Evolutionary conservation across 1,140 invertebrate genomes (phyloP).

Genomic region (Sesamia nonagrioides): DNA sequence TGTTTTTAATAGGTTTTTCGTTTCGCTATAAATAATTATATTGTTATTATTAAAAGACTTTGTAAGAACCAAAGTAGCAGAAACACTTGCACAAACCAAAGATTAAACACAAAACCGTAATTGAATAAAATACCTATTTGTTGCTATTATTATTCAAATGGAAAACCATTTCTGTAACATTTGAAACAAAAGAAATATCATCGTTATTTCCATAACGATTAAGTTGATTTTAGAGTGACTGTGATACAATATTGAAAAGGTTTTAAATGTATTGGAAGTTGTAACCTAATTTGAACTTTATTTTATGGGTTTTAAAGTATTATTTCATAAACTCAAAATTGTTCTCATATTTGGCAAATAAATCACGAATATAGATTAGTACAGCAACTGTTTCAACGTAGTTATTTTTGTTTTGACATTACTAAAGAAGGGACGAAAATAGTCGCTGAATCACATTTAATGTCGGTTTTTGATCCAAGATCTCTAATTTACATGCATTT

Average conservation of each 20-base stretch:
- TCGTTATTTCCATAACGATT: too few relatives aligned
- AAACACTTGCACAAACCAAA: neutral
- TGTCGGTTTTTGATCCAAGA: neutral
- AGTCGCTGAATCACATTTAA: neutral
- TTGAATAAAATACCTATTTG: neutral
- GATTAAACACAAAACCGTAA: neutral
- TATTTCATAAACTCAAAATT: too few relatives aligned
- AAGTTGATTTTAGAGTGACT: too few relatives aligned
- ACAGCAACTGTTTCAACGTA: neutral
- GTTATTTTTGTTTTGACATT: constrained; percentile 32
- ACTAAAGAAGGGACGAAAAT: constrained; percentile 2
- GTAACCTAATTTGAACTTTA: too few relatives aligned
- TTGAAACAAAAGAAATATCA: too few relatives aligned
- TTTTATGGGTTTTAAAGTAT: too few relatives aligned
- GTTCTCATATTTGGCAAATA: too few relatives aligned
- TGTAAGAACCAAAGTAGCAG: neutral
- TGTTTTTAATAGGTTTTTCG: too few relatives aligned
- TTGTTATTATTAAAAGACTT: neutral
- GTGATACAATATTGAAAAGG: too few relatives aligned
- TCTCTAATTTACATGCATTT: neutral
- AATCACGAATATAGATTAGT: too few relatives aligned
- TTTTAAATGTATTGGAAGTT: too few relatives aligned
- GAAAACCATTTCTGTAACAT: too few relatives aligned
- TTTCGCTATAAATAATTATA: neutral
- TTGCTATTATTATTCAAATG: neutral